Evolutionary conservation across 2,888 invertebrate genomes (phyloP).

Genomic region (Conistra vaccinii): DNA sequence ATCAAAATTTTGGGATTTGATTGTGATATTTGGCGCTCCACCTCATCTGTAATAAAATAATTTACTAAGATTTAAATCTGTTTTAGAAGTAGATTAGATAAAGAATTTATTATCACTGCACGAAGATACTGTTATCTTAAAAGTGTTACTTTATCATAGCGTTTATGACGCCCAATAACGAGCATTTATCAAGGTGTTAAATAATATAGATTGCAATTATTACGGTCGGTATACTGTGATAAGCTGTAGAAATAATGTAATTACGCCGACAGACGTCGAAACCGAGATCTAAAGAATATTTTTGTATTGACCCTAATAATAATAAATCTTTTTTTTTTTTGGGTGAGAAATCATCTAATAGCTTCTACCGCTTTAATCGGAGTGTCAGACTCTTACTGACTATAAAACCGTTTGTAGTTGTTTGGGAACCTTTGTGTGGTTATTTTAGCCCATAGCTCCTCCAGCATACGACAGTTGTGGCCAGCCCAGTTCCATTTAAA

Average conservation of each 20-base stretch:
- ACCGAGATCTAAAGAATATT: not conserved
- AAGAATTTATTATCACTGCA: not conserved
- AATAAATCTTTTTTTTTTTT: too few relatives aligned
- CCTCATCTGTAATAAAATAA: conserved; percentile 91
- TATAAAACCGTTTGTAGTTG: too few relatives aligned
- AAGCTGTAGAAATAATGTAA: too few relatives aligned
- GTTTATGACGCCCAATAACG: not conserved
- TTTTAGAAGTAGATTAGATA: conserved; percentile 10
- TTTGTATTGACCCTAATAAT: too few relatives aligned
- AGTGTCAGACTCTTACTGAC: too few relatives aligned
- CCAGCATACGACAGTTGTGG: too few relatives aligned
- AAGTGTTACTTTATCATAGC: too few relatives aligned
- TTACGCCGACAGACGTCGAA: not conserved
- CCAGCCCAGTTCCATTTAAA: not conserved
- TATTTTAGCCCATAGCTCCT: not conserved
- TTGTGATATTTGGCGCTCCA: conserved; percentile 91
- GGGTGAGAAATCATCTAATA: too few relatives aligned
- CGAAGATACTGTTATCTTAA: not conserved
- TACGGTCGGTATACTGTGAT: too few relatives aligned
- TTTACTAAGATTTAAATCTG: not conserved
- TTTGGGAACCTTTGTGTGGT: not conserved
- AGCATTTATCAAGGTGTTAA: not conserved
- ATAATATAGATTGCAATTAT: conserved; percentile 1
- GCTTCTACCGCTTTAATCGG: too few relatives aligned
- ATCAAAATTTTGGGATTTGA: conserved; percentile 92